Base-by-base conservation (phyloP, 1,140 invertebrate species). In the Megalonaias nervosa region DNA sequence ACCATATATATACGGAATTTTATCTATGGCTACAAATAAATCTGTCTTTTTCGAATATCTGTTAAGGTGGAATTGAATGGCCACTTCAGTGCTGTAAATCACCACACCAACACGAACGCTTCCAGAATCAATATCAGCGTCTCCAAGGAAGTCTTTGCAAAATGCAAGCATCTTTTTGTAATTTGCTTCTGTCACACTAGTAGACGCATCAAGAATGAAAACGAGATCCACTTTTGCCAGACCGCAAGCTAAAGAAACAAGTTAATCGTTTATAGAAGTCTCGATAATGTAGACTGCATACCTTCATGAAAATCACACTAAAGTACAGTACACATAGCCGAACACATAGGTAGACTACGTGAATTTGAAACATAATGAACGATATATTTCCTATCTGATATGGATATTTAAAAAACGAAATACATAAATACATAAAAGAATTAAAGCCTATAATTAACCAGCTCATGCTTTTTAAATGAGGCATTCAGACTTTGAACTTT, bases 191-290 rank as follows among this genome's bases (percentile, higher is more conserved):
- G 81, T 83, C 4, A 87, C 85, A 73, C 86, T 88, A 31, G 85
- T 86, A 21, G 85, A 86, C 1, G 85, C 79, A 71, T 88, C 86
- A 67, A 88, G 68, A 15, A 88, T 74, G 59, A 88, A 84, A 12
- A 86, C 77, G 6, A 88, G 70, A 67, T 88, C 86, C 15, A 81
- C 77, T 64, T 79, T 79, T 21, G 81, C 79, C 31, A 78, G 71
- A 16, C 75, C 71, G 67, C 82, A 85, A 59, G 60, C 74, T 75
- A 31, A 38, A 17, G 55, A 66, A 65, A 26, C 11, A 19, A 19
- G 3, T 31, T 6, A 31, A 48, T 55, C 12, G 11, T 48, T 6
- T 48, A 48, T 48, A 48, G 31, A 31, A 31, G 5, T 48, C 38
- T 48, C 38, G 11, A 11, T 11, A 48, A 48, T 48, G 38, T 48